Base-by-base conservation (phyloP, 2,888 invertebrate genomes). In the Apocheima hispidaria region DNA sequence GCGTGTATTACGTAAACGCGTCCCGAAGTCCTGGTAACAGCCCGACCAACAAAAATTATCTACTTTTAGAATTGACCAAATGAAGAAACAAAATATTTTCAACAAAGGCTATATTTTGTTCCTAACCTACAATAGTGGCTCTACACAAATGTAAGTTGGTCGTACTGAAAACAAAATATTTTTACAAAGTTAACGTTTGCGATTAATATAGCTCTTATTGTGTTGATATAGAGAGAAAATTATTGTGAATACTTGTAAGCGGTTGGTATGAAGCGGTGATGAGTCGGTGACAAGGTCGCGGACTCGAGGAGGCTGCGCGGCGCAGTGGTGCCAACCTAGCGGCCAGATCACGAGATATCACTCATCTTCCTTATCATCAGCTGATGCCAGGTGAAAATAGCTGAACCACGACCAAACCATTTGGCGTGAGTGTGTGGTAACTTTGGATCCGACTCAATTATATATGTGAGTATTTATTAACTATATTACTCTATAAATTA, bases 311-410 rank as follows among this genome's bases (percentile, higher is more conserved):
- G 90, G 90, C 89, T 91, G 90, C 81, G 81, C 81, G 65, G 87
- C 79, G 79, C 90, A 87, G 73, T 83, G 81, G 82, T 89, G 72
- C 91, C 92, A 92, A 90, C 91, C 70, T 75, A 44, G 73, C 84
- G 75, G 70, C 71, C 69, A 70, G 77, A 88, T 91, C 92, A 92
- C 92, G 92, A 91, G 92, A 89, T 90, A 82, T 71, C 77, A 79
- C 83, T 80, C 87, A 82, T 87, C 88, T 86, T 85, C 56, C 83
- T 90, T 91, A 90, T 91, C 88, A 88, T 87, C 90, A 88, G 90
- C 88, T 89, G 89, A 88, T 88, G 80, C 75, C 69, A 72, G 68
- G 72, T 69, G 76, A 75, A 76, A 83, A 84, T 77, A 77, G 73
- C 72, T 70, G 61, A 72, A 68, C 63, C 81, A 79, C 79, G 79